Evolutionary conservation across 2,888 invertebrate species (phyloP).

Genomic region (Plebejus argus): DNA sequence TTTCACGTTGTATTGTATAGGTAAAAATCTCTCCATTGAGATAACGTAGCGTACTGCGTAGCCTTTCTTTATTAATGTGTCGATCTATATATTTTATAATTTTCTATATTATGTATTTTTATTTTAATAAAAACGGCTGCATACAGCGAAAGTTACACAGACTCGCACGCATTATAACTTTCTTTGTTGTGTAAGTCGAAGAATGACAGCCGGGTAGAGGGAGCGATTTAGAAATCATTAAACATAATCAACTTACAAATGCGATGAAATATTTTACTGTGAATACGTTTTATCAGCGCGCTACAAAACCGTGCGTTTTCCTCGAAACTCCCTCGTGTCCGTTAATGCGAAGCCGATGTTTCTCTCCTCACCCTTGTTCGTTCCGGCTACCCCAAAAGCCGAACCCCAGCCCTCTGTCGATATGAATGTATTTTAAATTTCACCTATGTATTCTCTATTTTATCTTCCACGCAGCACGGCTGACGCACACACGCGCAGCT

Average conservation of each 20-base stretch:
- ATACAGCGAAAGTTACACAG: conserved; percentile 76
- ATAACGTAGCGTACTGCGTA: neutral
- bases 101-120: conserved; percentile 28
- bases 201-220: conserved; percentile 68
- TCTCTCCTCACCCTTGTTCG: conserved; percentile 70
- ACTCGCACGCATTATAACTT: conserved; percentile 74
- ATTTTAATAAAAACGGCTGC: conserved; percentile 49
- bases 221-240: conserved; percentile 72
- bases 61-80: neutral
- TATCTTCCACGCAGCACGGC: conserved; percentile 30
- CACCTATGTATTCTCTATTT: conserved; percentile 13
- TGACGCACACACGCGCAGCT: neutral
- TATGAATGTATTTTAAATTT: conserved; percentile 38
- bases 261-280: conserved; percentile 15
- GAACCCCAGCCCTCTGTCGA: conserved; percentile 44
- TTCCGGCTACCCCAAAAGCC: conserved; percentile 63
- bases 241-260: conserved; percentile 32
- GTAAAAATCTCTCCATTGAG: neutral
- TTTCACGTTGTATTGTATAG: neutral
- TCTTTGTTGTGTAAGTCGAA: conserved; percentile 79
- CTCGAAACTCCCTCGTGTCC: conserved; percentile 51
- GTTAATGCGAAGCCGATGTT: conserved; percentile 66
- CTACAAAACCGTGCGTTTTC: conserved; percentile 46
- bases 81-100: conserved; percentile 25
- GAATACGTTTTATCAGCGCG: conserved; percentile 32